These are phyloP conservation scores for Luperina nickerlii DNA, from an alignment of 2,888 invertebrate species.

Conservation along the genomic window DNA sequence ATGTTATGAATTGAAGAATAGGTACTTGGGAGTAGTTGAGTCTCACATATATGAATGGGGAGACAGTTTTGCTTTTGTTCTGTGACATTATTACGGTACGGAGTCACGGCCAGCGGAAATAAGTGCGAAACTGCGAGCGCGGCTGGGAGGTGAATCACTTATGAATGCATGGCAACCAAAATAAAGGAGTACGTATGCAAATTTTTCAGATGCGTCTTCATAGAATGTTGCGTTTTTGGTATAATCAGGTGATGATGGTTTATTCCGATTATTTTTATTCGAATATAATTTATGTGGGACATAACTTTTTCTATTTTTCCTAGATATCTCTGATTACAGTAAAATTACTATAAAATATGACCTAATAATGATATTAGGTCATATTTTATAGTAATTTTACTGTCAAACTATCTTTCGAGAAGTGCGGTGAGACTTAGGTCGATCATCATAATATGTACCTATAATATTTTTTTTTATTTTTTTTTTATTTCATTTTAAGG, in stretches of 20 bases:
- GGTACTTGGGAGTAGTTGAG: conserved; percentile 62
- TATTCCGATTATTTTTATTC: conserved; percentile 26
- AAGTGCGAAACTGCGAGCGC: conserved; percentile 49
- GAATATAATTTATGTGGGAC: conserved; percentile 29
- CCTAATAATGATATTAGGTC: no score
- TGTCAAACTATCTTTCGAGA: conserved; percentile 1
- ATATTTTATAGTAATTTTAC: conserved; percentile 40
- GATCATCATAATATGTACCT: conserved; percentile 4
- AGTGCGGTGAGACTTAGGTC: conserved; percentile 1
- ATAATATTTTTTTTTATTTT: conserved; percentile 31
- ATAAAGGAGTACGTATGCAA: conserved; percentile 24
- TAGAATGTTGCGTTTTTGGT: conserved; percentile 5
- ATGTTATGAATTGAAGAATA: conserved; percentile 68
- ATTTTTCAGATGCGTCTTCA: conserved; percentile 5
- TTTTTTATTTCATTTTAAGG: not conserved
- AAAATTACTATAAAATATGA: no score
- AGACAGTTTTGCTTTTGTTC: conserved; percentile 70
- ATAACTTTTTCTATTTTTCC: conserved; percentile 9
- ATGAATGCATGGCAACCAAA: conserved; percentile 43
- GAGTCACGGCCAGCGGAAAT: conserved; percentile 70
- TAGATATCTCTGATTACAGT: conserved; percentile 18
- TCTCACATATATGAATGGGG: conserved; percentile 66
- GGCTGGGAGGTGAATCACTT: conserved; percentile 50
- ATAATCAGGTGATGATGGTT: conserved; percentile 12
- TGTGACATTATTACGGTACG: conserved; percentile 66